Evolutionary conservation across 2,888 invertebrate species (phyloP).

Genomic region (Hemithea aestivaria): DNA sequence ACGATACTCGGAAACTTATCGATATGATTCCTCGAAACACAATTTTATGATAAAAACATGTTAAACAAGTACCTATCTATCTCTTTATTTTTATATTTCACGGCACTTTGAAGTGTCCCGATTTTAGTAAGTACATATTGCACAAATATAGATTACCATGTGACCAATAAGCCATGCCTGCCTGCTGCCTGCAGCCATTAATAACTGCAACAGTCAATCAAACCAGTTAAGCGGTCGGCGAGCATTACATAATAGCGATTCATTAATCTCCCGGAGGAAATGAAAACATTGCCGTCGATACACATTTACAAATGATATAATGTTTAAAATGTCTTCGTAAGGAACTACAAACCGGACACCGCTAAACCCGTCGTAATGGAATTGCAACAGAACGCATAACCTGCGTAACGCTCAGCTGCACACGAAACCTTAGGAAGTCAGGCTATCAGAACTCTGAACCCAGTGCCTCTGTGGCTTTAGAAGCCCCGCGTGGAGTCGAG

Average conservation of each 20-base stretch:
- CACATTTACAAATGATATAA: no score
- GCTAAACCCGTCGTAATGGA: conserved; percentile 14
- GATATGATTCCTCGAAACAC: conserved; percentile 14
- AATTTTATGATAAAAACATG: conserved; percentile 2
- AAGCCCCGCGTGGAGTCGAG: conserved; percentile 35
- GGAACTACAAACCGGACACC: conserved; percentile 3
- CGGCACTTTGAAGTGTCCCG: conserved; percentile 2
- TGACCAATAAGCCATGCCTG: no score
- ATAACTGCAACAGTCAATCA: no score
- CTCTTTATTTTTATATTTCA: no score
- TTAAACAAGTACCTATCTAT: background rate
- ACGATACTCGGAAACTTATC: conserved; percentile 21
- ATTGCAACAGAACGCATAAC: conserved; percentile 27
- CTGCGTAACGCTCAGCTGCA: conserved; percentile 22
- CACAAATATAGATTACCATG: no score
- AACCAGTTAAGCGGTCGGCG: no score
- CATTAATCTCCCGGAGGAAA: no score
- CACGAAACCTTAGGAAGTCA: conserved; percentile 39
- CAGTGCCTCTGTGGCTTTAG: conserved; percentile 30
- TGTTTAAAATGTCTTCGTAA: no score
- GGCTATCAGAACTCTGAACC: conserved; percentile 35
- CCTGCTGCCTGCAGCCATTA: no score
- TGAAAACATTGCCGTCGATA: no score
- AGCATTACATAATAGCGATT: no score
- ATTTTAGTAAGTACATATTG: background rate